Conservation (phyloP, 1,140 invertebrate species). For the Nautilus pompilius region DNA sequence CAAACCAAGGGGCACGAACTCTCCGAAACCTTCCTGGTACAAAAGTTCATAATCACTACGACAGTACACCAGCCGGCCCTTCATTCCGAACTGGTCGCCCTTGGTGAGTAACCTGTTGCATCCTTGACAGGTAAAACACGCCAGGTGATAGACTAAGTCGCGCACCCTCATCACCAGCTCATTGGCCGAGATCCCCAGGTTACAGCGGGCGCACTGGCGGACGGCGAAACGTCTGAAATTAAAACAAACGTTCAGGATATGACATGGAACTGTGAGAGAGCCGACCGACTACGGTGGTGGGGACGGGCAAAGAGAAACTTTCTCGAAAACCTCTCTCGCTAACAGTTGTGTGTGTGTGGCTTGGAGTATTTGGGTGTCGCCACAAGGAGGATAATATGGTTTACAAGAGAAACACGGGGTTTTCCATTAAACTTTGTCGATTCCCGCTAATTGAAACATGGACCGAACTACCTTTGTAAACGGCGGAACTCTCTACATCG, state of each 20-base stretch:
- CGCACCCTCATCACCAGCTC: constrained; percentile 63
- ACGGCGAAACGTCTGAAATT: constrained; percentile 47
- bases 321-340: too few relatives aligned
- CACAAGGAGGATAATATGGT: too few relatives aligned
- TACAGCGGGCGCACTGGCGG: constrained; percentile 77
- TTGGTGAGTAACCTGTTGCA: constrained; percentile 65
- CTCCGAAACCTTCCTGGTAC: constrained; percentile 12
- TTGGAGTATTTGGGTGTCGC: too few relatives aligned
- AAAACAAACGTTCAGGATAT: not conserved
- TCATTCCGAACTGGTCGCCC: constrained; percentile 78
- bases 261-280: not conserved
- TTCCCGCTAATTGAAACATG: too few relatives aligned
- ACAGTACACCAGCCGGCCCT: constrained; percentile 54
- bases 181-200: constrained; percentile 73
- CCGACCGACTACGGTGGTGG: not conserved
- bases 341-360: too few relatives aligned
- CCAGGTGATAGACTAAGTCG: constrained; percentile 52
- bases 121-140: constrained; percentile 48
- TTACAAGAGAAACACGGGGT: too few relatives aligned
- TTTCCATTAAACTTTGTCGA: too few relatives aligned
- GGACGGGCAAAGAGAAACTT: too few relatives aligned
- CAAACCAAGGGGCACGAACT: not conserved
- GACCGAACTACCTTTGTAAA: too few relatives aligned
- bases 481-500: too few relatives aligned
- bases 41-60: constrained; percentile 49